Percentiles rank a stretch among this genome's conserved stretches.
These are phyloP conservation scores for Drosophila pegasa DNA, from an alignment of 2,888 invertebrate species.

Conservation along the genomic window DNA sequence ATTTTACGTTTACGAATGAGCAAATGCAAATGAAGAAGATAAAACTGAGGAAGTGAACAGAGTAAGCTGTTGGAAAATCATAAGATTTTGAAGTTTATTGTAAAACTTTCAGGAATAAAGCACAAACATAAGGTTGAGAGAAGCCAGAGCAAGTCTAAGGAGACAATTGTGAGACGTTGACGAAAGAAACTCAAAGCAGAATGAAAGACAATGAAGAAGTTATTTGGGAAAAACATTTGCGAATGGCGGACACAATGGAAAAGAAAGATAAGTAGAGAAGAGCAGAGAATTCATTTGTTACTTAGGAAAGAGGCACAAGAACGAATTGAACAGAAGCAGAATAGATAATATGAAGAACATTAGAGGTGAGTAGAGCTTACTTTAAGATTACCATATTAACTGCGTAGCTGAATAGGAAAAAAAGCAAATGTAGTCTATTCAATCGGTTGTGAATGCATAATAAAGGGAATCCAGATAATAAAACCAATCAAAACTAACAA, in stretches of 20 bases:
- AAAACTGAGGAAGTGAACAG: background rate
- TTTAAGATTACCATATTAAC: no score
- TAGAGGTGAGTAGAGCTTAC: no score
- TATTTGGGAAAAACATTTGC: background rate
- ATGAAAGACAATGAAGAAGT: no score
- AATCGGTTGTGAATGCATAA: no score
- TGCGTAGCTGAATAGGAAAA: no score
- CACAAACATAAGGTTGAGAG: no score
- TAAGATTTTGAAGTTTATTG: background rate
- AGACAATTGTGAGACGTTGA: background rate
- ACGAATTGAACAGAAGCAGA: background rate
- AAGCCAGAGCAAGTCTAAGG: background rate
- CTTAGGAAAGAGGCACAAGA: background rate
- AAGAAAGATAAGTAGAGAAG: no score
- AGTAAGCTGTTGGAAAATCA: background rate
- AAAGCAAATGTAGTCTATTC: no score
- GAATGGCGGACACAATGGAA: background rate
- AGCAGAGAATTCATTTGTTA: no score
- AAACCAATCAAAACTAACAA: no score
- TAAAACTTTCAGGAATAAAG: background rate
- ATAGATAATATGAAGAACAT: no score
- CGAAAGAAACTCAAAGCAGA: background rate
- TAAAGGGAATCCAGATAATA: no score
- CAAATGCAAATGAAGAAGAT: slow-evolving; percentile 5
- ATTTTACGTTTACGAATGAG: slow-evolving; percentile 5